These are phyloP conservation scores for Eira barbara DNA, from an alignment of 2,113 vertebrate species.

Conservation along the genomic window DNA sequence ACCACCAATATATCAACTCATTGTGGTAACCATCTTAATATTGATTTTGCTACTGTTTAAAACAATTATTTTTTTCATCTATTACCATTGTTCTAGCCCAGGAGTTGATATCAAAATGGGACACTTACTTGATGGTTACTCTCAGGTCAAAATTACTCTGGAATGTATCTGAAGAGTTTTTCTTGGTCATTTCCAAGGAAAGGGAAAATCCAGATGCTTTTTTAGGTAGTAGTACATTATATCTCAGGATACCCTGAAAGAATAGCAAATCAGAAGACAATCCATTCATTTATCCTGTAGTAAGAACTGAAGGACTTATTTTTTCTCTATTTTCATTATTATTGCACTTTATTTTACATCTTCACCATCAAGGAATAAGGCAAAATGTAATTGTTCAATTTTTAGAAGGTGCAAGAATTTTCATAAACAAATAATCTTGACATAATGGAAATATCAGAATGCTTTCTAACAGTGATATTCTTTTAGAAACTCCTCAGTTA, in stretches of 20 bases:
- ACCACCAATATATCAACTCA: background rate
- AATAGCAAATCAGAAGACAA: background rate
- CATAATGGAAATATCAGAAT: background rate
- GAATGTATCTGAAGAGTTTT: constrained; percentile 52
- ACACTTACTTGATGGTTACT: constrained; percentile 75
- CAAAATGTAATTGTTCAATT: background rate
- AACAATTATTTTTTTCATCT: background rate
- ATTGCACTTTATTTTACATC: background rate
- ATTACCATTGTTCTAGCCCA: background rate
- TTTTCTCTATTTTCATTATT: background rate
- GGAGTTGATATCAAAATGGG: background rate
- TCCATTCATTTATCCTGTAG: background rate
- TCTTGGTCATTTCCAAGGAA: background rate
- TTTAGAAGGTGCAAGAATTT: background rate
- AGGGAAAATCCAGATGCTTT: constrained; percentile 76
- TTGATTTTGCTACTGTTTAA: background rate
- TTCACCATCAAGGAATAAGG: background rate
- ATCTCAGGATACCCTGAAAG: constrained; percentile 78
- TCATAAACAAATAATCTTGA: background rate
- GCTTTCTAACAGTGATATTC: background rate
- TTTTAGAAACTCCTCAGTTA: background rate
- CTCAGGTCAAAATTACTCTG: constrained; percentile 72
- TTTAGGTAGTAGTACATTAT: constrained; percentile 73
- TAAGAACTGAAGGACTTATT: background rate
- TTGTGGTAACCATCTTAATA: background rate